phyloP scores from a whole-genome alignment of 2,797 vertebrate species.

The Iguana delicatissima region DNA sequence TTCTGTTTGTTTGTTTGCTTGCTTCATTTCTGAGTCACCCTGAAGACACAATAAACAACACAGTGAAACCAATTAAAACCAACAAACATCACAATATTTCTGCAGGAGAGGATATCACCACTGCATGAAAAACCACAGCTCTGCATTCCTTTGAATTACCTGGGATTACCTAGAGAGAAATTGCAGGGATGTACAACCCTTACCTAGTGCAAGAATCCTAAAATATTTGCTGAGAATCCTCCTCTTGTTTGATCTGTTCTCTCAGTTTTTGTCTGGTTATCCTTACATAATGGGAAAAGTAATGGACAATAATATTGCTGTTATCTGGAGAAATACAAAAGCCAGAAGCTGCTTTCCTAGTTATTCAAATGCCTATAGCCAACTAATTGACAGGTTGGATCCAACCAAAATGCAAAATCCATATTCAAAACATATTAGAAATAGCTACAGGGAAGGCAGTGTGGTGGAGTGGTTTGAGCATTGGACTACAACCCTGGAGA shows the following conservation, averaged over 20 bases:
- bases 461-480: neutral
- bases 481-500: neutral
- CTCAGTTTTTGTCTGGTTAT: neutral
- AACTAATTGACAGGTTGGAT: neutral
- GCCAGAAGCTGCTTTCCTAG: neutral
- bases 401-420: neutral
- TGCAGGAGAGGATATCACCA: no score
- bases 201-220: neutral
- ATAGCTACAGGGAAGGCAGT: neutral
- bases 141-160: no score
- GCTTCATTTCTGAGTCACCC: no score
- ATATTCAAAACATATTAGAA: neutral
- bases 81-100: no score
- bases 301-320: neutral
- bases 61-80: no score
- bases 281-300: neutral
- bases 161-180: neutral
- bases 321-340: neutral
- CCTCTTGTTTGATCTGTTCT: neutral
- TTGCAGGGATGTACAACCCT: neutral
- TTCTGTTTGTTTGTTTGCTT: no score
- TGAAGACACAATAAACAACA: no score
- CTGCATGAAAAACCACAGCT: no score
- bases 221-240: neutral
- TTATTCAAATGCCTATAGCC: neutral